These are phyloP conservation scores for Platygyra sinensis DNA, from an alignment of 64 coral and sea anemone genomes.

Conservation along the genomic window DNA sequence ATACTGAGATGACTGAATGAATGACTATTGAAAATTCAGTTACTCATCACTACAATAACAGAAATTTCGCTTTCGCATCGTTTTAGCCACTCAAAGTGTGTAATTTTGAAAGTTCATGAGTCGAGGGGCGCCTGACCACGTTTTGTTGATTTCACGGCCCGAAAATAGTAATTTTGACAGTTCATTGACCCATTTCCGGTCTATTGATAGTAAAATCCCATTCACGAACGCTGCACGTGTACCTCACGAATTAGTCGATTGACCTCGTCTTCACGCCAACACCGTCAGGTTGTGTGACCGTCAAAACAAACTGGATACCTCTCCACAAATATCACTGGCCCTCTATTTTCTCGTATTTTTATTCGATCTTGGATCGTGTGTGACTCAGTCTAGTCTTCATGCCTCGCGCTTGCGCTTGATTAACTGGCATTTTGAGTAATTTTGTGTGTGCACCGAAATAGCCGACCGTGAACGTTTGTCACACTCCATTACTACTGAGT, in stretches of 20 bases:
- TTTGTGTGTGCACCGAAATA: too few species aligned
- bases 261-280: slow-evolving; percentile 10
- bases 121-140: not conserved
- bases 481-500: not conserved
- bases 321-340: too few species aligned
- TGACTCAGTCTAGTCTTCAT: too few species aligned
- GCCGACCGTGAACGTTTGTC: too few species aligned
- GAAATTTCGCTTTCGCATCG: not conserved
- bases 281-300: not conserved
- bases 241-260: slow-evolving; percentile 39
- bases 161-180: slow-evolving; percentile 26
- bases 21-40: not conserved
- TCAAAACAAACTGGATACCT: not conserved
- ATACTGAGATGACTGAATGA: not conserved
- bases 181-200: not conserved
- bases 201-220: slow-evolving; percentile 80
- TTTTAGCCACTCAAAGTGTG: not conserved
- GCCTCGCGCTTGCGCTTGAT: too few species aligned
- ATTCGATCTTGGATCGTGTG: too few species aligned
- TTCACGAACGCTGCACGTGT: slow-evolving; percentile 87
- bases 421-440: too few species aligned
- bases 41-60: not conserved
- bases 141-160: slow-evolving; percentile 8
- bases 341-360: too few species aligned
- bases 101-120: not conserved